These are phyloP conservation scores for Limnephilus lunatus DNA, from an alignment of 2,888 invertebrate species.

Conservation along the genomic window DNA sequence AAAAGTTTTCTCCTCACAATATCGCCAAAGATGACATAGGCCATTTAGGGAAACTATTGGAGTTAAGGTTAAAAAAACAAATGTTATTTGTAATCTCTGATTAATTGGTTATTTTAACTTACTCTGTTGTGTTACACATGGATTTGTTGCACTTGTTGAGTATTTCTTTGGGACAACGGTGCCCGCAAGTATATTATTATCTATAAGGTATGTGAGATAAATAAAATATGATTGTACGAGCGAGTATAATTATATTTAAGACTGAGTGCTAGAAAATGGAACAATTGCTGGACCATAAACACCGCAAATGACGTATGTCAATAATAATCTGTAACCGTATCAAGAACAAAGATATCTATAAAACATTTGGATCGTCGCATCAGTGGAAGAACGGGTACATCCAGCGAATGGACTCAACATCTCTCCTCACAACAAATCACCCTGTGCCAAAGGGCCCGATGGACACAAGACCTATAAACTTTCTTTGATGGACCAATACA, in stretches of 20 bases:
- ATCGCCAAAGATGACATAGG: too few relatives aligned
- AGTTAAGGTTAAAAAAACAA: too few relatives aligned
- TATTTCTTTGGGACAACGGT: neutral
- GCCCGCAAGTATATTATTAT: neutral
- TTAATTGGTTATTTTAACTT: too few relatives aligned
- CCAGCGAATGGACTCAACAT: neutral
- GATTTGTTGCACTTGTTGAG: neutral
- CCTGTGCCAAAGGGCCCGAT: slow-evolving; percentile 43
- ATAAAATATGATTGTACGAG: neutral
- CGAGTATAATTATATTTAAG: neutral
- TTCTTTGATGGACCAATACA: slow-evolving; percentile 35
- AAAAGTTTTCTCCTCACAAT: too few relatives aligned
- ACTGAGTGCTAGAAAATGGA: neutral
- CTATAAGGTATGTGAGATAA: neutral
- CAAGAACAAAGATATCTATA: neutral
- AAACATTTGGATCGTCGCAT: neutral
- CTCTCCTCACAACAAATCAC: slow-evolving; percentile 50
- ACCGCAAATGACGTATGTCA: neutral
- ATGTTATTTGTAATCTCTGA: too few relatives aligned
- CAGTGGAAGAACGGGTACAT: neutral
- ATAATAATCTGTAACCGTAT: slow-evolving; percentile 11
- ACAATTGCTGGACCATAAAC: neutral
- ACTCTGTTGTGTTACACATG: neutral
- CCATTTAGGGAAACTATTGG: too few relatives aligned
- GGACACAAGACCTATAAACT: slow-evolving; percentile 22